Percentiles rank a stretch among this genome's conserved stretches.
Evolutionary conservation across 2,113 vertebrate species (phyloP).

Genomic region (Boleophthalmus pectinirostris): DNA sequence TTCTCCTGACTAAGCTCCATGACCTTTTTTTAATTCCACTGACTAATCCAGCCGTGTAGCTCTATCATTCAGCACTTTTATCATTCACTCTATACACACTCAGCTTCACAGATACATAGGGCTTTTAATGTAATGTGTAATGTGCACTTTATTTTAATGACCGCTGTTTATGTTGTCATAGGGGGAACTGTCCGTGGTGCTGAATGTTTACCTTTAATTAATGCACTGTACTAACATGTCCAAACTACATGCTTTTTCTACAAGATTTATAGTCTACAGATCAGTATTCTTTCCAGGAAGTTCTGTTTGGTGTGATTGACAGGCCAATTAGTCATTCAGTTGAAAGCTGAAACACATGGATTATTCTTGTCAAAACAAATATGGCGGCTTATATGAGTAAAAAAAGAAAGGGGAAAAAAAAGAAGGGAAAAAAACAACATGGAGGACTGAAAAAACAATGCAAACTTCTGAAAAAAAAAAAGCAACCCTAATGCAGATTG

Average conservation of each 20-base stretch:
- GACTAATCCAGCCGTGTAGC: conserved; percentile 40
- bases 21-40: conserved; percentile 55
- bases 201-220: neutral
- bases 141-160: conserved; percentile 16
- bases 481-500: too few species aligned
- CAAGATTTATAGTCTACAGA: neutral
- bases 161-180: neutral
- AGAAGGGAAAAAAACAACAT: too few species aligned
- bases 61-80: conserved; percentile 53
- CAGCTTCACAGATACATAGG: conserved; percentile 23
- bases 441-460: too few species aligned
- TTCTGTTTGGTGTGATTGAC: neutral
- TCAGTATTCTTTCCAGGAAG: neutral
- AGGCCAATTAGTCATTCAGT: too few species aligned
- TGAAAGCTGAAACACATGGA: too few species aligned
- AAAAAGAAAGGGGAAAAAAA: too few species aligned
- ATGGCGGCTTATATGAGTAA: too few species aligned
- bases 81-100: conserved; percentile 27
- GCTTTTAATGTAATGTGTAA: conserved; percentile 28
- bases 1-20: conserved; percentile 54
- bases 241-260: neutral
- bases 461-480: too few species aligned
- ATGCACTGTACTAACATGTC: neutral
- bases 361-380: too few species aligned
- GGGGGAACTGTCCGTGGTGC: neutral